phyloP scores from a whole-genome alignment of 2,797 vertebrate genomes.

The Leptodactylus fallax region DNA sequence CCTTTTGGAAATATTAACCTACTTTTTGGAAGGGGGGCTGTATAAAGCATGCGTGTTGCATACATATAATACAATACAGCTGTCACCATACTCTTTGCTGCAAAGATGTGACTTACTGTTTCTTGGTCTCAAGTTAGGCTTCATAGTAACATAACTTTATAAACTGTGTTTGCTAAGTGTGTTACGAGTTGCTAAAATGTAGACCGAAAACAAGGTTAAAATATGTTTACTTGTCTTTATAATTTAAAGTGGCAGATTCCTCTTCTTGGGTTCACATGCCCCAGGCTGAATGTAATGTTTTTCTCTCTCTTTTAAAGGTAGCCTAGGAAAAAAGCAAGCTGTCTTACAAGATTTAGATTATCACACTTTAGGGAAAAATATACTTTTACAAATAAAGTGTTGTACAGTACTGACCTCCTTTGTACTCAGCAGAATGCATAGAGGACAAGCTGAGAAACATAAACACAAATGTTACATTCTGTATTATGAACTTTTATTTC shows the following conservation, averaged over 20 bases:
- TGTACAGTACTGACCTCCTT: slow-evolving; percentile 15
- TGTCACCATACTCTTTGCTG: too few relatives aligned
- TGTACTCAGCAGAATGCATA: neutral
- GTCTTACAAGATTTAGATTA: slow-evolving; percentile 56
- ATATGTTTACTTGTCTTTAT: slow-evolving; percentile 59
- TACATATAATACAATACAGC: neutral
- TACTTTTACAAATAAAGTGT: slow-evolving; percentile 34
- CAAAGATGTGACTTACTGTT: too few relatives aligned
- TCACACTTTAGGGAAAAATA: slow-evolving; percentile 44
- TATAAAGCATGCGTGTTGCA: neutral
- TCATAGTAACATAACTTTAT: neutral
- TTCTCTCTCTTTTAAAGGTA: slow-evolving; percentile 45
- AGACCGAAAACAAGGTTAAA: slow-evolving; percentile 48
- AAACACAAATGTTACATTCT: neutral
- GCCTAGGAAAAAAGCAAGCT: slow-evolving; percentile 38
- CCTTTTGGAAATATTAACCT: neutral
- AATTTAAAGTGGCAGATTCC: slow-evolving; percentile 60
- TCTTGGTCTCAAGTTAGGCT: too few relatives aligned
- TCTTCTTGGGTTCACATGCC: slow-evolving; percentile 46
- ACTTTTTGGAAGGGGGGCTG: neutral
- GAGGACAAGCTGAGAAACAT: neutral
- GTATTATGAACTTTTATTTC: neutral
- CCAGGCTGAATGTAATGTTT: slow-evolving; percentile 45
- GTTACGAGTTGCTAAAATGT: slow-evolving; percentile 22
- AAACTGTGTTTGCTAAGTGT: slow-evolving; percentile 21